Conservation (phyloP, 2,888 invertebrate species). For the Caradrina kadenii region DNA sequence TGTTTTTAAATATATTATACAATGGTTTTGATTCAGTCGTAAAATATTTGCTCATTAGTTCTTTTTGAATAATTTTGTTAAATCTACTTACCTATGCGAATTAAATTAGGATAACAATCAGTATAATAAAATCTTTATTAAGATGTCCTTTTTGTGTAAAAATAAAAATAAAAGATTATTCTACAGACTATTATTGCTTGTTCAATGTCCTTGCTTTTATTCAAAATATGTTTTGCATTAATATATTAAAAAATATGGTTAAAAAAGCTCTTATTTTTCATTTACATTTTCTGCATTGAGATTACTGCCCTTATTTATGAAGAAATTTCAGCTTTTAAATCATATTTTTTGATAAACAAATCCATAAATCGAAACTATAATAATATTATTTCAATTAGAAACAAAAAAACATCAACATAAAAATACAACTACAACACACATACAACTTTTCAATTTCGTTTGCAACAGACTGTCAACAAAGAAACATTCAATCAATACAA, state of each 20-base stretch:
- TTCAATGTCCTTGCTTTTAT: neutral
- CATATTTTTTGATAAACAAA: no score
- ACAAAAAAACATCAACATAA: neutral
- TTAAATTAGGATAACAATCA: constrained; percentile 16
- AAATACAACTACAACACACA: no score
- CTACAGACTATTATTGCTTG: neutral
- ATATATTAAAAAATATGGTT: neutral
- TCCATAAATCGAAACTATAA: no score
- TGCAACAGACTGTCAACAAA: constrained; percentile 21
- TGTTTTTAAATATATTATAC: constrained; percentile 32
- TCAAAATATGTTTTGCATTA: no score
- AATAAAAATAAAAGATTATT: constrained; percentile 1
- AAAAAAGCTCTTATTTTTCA: neutral
- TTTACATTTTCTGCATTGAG: neutral
- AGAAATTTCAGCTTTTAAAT: no score
- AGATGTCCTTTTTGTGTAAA: neutral
- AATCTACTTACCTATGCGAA: neutral
- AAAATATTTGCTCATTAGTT: constrained; percentile 36
- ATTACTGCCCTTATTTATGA: no score
- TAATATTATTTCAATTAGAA: neutral
- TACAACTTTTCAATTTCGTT: constrained; percentile 16
- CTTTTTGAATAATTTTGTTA: constrained; percentile 14
- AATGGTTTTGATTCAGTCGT: constrained; percentile 28
- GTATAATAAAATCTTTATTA: constrained; percentile 15
- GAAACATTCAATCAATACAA: constrained; percentile 17